These are phyloP conservation scores for Lepidocyrtoides sp. DNA, from an alignment of 2,888 invertebrate species.

Conservation along the genomic window DNA sequence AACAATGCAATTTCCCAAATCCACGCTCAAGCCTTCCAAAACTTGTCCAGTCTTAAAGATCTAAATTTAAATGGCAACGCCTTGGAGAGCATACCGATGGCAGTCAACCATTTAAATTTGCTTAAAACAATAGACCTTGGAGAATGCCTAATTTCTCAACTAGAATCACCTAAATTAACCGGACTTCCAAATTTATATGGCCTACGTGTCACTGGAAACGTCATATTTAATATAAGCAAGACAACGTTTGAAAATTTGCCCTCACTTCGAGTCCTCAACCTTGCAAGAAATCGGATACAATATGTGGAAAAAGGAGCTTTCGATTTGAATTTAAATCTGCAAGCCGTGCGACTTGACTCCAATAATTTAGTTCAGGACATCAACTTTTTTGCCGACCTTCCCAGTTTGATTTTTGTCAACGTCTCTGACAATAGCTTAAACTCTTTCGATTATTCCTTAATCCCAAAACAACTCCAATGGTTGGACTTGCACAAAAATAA, in stretches of 20 bases:
- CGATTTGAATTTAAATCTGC: conserved; percentile 92
- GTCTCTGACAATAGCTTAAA: conserved; percentile 96
- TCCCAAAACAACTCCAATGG: conserved; percentile 94
- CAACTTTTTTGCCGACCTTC: conserved; percentile 94
- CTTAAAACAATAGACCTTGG: conserved; percentile 96
- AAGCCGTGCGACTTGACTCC: conserved; percentile 95
- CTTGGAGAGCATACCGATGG: conserved; percentile 93
- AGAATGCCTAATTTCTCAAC: conserved; percentile 94
- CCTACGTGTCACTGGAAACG: conserved; percentile 95
- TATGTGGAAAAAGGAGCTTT: conserved; percentile 94
- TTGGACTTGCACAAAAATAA: conserved; percentile 96
- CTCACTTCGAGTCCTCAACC: conserved; percentile 94
- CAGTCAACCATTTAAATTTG: conserved; percentile 94
- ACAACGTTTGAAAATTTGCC: conserved; percentile 93
- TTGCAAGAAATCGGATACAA: conserved; percentile 94
- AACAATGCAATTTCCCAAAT: conserved; percentile 94
- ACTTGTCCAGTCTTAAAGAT: conserved; percentile 96
- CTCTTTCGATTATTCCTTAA: conserved; percentile 95
- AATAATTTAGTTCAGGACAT: conserved; percentile 93
- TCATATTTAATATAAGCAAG: conserved; percentile 93
- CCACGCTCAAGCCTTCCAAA: conserved; percentile 95
- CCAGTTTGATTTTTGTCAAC: conserved; percentile 95
- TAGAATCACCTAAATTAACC: conserved; percentile 91
- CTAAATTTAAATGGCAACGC: conserved; percentile 96
- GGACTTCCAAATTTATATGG: conserved; percentile 94